Evolutionary conservation across 2,113 vertebrate species (phyloP).

Genomic region (Formicarius rufipectus): DNA sequence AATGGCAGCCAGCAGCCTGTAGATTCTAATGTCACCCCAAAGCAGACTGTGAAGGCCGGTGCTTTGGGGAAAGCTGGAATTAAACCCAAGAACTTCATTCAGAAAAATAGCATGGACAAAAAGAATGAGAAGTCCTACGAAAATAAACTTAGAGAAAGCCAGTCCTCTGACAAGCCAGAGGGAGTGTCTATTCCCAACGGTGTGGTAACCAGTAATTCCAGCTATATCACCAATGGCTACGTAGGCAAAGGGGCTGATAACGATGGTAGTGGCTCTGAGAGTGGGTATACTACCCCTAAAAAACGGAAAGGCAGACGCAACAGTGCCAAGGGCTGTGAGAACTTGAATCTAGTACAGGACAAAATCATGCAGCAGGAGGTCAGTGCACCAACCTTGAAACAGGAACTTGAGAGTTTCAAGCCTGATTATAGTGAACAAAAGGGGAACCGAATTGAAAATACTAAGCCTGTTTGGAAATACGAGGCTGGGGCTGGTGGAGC

Average conservation of each 20-base stretch:
- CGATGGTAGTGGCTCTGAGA: slow-evolving; percentile 93
- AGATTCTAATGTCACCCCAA: slow-evolving; percentile 68
- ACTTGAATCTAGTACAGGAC: slow-evolving; percentile 83
- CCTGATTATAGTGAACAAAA: slow-evolving; percentile 81
- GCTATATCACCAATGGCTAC: slow-evolving; percentile 91
- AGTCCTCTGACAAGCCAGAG: slow-evolving; percentile 85
- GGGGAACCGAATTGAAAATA: slow-evolving; percentile 76
- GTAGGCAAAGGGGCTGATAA: slow-evolving; percentile 87
- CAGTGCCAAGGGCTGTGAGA: slow-evolving; percentile 87
- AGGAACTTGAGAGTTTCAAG: slow-evolving; percentile 81
- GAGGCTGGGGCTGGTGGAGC: slow-evolving; percentile 77
- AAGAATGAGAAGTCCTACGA: slow-evolving; percentile 89
- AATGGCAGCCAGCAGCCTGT: slow-evolving; percentile 80
- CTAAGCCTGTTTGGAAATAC: slow-evolving; percentile 81
- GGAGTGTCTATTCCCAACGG: slow-evolving; percentile 86
- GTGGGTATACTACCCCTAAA: slow-evolving; percentile 93
- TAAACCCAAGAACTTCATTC: slow-evolving; percentile 85
- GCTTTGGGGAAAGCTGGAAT: slow-evolving; percentile 82
- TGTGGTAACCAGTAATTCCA: slow-evolving; percentile 79
- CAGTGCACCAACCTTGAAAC: slow-evolving; percentile 71
- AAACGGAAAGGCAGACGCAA: slow-evolving; percentile 90
- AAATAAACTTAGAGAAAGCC: slow-evolving; percentile 82
- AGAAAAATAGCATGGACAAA: slow-evolving; percentile 93
- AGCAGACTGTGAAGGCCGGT: slow-evolving; percentile 73
- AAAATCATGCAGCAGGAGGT: slow-evolving; percentile 85